Evolutionary conservation across 2,888 invertebrate species (phyloP).

Genomic region (Argyresthia goedartella): DNA sequence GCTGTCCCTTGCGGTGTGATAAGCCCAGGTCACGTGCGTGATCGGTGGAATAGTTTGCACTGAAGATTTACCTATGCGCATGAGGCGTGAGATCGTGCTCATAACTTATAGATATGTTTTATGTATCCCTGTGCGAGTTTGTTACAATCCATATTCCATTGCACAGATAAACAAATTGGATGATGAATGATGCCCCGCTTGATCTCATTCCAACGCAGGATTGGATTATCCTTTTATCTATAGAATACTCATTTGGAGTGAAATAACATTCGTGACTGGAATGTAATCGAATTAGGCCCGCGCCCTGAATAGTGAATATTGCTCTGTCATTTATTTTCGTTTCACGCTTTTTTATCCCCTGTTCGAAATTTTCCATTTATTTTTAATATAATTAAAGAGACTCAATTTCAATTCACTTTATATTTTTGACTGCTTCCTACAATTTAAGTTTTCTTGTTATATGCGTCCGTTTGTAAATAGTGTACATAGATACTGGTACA

Average conservation of each 20-base stretch:
- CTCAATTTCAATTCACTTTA: too few relatives aligned
- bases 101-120: background rate
- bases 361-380: too few relatives aligned
- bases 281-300: slow-evolving; percentile 2
- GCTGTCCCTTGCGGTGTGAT: background rate
- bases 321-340: background rate
- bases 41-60: background rate
- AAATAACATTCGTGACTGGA: background rate
- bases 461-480: too few relatives aligned
- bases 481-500: too few relatives aligned
- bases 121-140: background rate
- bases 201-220: background rate
- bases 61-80: background rate
- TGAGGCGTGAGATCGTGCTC: background rate
- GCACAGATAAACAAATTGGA: background rate
- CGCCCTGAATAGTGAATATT: background rate
- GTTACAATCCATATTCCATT: background rate
- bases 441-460: too few relatives aligned
- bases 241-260: background rate
- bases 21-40: background rate
- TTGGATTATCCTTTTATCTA: slow-evolving; percentile 1
- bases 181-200: background rate
- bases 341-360: background rate
- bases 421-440: too few relatives aligned
- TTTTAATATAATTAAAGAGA: too few relatives aligned